Evolutionary conservation across 1,140 invertebrate genomes (phyloP).

Genomic region (Adoxophyes honmai): DNA sequence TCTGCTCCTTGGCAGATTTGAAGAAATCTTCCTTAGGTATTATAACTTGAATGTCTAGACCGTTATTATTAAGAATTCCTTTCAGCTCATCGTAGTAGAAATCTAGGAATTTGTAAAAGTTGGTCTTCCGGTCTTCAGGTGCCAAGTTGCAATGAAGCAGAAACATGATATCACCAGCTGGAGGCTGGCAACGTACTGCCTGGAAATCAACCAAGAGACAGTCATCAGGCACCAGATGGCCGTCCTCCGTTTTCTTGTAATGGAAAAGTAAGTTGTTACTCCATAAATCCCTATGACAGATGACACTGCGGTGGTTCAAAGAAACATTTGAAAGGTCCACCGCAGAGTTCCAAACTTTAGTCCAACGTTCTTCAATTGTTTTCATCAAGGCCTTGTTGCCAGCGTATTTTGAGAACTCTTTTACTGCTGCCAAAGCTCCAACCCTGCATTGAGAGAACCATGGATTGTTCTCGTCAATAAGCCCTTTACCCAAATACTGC

Average conservation of each 20-base stretch:
- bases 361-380: constrained; percentile 48
- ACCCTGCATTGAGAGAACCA: constrained; percentile 59
- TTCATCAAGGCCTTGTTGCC: constrained; percentile 22
- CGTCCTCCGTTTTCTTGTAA: constrained; percentile 53
- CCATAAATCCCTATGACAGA: constrained; percentile 81
- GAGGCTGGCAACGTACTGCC: constrained; percentile 75
- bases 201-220: constrained; percentile 81
- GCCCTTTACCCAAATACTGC: constrained; percentile 37
- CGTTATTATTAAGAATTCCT: constrained; percentile 47
- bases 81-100: constrained; percentile 73
- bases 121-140: constrained; percentile 48
- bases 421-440: constrained; percentile 49
- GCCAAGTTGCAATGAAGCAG: constrained; percentile 59
- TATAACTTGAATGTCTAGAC: constrained; percentile 53
- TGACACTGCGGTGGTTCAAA: constrained; percentile 67
- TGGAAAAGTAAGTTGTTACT: constrained; percentile 81
- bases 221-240: constrained; percentile 43
- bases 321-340: constrained; percentile 39
- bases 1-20: constrained; percentile 50
- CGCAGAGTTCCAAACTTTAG: constrained; percentile 40
- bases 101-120: constrained; percentile 62
- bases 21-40: constrained; percentile 58
- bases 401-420: constrained; percentile 46
- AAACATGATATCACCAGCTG: constrained; percentile 77
- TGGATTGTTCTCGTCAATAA: constrained; percentile 33